phyloP scores from a whole-genome alignment of 2,797 vertebrate species.

The Lithobates sylvaticus region DNA sequence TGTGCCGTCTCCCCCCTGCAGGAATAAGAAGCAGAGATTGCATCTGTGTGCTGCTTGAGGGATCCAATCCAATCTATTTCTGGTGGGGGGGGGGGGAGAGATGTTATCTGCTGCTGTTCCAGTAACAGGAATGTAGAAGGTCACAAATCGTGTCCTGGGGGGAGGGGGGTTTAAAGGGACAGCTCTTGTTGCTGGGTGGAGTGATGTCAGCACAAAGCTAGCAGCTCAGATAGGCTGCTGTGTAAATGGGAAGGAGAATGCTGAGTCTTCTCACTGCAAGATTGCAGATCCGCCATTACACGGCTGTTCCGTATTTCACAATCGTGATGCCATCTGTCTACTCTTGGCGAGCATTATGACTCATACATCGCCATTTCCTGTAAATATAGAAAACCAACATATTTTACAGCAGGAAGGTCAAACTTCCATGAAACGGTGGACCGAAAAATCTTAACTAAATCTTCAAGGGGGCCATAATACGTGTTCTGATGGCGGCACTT shows the following conservation, averaged over 20 bases:
- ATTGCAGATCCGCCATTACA: not conserved
- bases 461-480: too few species aligned
- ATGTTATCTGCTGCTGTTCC: conserved; percentile 35
- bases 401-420: not conserved
- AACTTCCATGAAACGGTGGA: too few species aligned
- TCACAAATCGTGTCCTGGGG: conserved; percentile 21
- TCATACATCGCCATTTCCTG: not conserved
- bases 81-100: not conserved
- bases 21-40: too few species aligned
- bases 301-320: not conserved
- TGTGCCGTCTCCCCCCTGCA: too few species aligned
- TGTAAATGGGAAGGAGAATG: not conserved
- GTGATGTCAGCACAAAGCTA: conserved; percentile 24
- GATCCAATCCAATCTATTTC: not conserved
- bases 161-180: not conserved
- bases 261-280: too few species aligned
- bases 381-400: not conserved
- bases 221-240: conserved; percentile 13
- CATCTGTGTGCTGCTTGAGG: not conserved
- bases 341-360: not conserved
- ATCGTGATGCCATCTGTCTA: not conserved
- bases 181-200: conserved; percentile 34
- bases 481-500: too few species aligned
- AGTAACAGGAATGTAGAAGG: conserved; percentile 48
- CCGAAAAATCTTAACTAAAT: too few species aligned